A percentile compares a stretch with the other conserved stretches of the same genome.
Evolutionary conservation across 2,797 vertebrate species (phyloP).

Genomic region (Bradypus variegatus): DNA sequence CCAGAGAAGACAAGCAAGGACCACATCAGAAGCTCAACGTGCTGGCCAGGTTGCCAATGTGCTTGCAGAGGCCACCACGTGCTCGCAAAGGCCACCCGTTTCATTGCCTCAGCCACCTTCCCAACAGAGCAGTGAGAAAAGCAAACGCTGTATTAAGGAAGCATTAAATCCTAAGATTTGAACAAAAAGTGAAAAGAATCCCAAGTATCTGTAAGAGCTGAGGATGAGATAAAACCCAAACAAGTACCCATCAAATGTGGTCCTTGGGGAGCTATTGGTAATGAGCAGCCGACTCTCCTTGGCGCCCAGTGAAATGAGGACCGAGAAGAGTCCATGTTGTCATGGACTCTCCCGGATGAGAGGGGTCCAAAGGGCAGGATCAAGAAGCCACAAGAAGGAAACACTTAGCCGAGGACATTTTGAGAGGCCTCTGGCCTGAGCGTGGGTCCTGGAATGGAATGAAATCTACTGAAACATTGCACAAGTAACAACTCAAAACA

Average conservation of each 20-base stretch:
- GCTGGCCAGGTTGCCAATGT: no score
- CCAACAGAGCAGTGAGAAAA: not conserved
- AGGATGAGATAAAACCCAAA: not conserved
- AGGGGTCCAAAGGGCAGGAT: not conserved
- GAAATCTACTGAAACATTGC: rapidly evolving
- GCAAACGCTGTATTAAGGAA: rapidly evolving
- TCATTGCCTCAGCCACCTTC: rapidly evolving
- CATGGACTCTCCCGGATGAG: no score
- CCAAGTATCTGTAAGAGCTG: no score
- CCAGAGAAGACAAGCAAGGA: no score
- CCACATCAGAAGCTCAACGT: no score
- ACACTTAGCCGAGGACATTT: rapidly evolving
- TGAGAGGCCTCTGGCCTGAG: rapidly evolving
- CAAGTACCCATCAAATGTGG: rapidly evolving
- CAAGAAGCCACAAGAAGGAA: rapidly evolving
- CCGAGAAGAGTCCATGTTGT: rapidly evolving
- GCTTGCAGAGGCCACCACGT: no score
- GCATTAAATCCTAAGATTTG: rapidly evolving
- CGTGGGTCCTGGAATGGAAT: rapidly evolving
- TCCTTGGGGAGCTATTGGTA: rapidly evolving
- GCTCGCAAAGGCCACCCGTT: no score
- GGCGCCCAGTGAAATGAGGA: rapidly evolving
- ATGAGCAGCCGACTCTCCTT: not conserved
- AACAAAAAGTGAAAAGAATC: not conserved
- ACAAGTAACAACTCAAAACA: rapidly evolving